Evolutionary conservation across 2,797 vertebrate species (phyloP), one percentile per base, ranked within the genome.

Genomic region (Mergus octosetaceus): DNA sequence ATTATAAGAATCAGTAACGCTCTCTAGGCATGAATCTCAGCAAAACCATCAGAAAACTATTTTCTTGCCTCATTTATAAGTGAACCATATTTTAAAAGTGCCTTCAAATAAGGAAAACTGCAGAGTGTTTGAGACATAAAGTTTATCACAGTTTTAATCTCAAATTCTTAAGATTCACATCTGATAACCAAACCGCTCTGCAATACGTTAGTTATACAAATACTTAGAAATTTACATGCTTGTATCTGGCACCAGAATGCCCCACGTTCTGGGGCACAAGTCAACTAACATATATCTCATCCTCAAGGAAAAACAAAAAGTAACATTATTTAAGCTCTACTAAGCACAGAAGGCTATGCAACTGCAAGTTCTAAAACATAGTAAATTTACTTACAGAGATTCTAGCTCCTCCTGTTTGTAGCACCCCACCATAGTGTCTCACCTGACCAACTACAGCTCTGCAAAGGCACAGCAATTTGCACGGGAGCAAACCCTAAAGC

Each of bases 121-220:
- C 58, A 85, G 56, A 66, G 28, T 28, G 38, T 41, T 47, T 86
- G 76, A 53, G 86, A 82, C 53, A 94, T 38, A 76, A 90, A 56
- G 24, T 28, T 25, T 56, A 62, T 61, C 49, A 91, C 69, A 47
- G 18, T 68, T 90, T 79, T 82, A 60, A 94, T 91, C 77, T 94
- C 80, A 82, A 66, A 71, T 87, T 93, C 68, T 85, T 24, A 84
- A 86, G 38, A 66, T 10, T 85, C 24, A 25, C 22, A 88, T 58
- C 92, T 94, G 87, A 82, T 92, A 90, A 90, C 21, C 79, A 82
- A 95, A 24, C 28, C 41, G 15, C 36, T 64, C 36, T 88, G 73
- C 70, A 87, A 12, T 71, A 87, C 91, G 39, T 65, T 45, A 34
- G 49, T 84, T 39, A 56, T 9, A 85, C 47, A 91, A 91, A 66